Evolutionary conservation across 2,888 invertebrate genomes (phyloP), one percentile per base, ranked within the genome.

Genomic region (Drosophila colorata): DNA sequence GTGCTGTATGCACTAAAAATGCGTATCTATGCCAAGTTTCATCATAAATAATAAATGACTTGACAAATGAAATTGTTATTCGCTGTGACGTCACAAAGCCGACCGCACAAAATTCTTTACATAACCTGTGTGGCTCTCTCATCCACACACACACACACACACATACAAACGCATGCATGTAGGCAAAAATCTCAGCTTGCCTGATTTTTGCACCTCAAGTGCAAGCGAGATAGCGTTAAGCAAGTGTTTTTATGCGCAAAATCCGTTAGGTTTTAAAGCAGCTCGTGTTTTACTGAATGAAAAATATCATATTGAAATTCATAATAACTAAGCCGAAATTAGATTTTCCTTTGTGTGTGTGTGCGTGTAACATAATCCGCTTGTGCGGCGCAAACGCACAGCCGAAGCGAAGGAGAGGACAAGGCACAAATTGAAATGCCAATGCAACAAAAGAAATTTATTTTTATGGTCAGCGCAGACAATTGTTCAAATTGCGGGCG

Each of bases 351-450:
- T 28, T 28, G 28, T 35, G 18, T 37, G 2, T 23, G 16, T 53
- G 25, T 57, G 43, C 52, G 41, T 75, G 80, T 70, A 86, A 74
- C 61, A 58, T 74, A 81, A 74, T 69, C 79, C 69, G 60, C 20
- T 43, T 11, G 38, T 47, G 55, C 51, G n/a, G 25, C 52, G 28
- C 9, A 46, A 25, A 33, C 20, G 44, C 68, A 75, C 61, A 65
- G 53, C 49, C 31, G 37, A 56, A 63, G 49, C 23, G 47, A 48
- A 49, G 38, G 35, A 60, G 38, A 63, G 56, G 57, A 71, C 38
- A 28, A 48, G 31, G 6, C 57, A 56, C 78, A 83, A 89, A 89
- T 89, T 87, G 86, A 87, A 89, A 87, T 84, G 66, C 74, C 73
- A 80, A 79, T 73, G 74, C 48, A 72, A 84, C 64, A 81, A 74